phyloP scores from a whole-genome alignment of 1,140 invertebrate species.

The Drosophila simulans region DNA sequence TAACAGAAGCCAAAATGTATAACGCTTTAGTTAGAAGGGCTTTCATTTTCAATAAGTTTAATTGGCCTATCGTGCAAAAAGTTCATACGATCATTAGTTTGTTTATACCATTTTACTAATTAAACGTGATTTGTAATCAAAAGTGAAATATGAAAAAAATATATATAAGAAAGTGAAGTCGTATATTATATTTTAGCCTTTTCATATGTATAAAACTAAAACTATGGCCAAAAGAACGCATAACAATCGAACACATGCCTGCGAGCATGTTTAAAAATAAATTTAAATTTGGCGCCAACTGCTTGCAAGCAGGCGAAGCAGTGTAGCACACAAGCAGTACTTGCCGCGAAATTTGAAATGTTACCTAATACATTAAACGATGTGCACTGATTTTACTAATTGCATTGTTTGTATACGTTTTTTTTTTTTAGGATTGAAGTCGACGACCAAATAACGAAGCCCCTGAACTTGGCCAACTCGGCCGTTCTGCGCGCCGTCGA shows the following conservation, averaged over 20 bases:
- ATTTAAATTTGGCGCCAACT: background rate
- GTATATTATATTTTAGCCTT: too few species aligned
- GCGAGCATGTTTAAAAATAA: background rate
- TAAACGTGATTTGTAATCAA: background rate
- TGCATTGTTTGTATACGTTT: fast-evolving
- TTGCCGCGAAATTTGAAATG: constrained; percentile 7
- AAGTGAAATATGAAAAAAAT: background rate
- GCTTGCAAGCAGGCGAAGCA: constrained; percentile 14
- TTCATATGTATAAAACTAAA: too few species aligned
- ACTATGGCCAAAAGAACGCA: too few species aligned
- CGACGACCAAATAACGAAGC: constrained; percentile 86
- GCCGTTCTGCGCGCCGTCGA: constrained; percentile 92
- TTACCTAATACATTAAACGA: background rate
- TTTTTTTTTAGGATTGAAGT: constrained; percentile 65
- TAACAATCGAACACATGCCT: too few species aligned
- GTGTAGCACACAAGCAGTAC: constrained; percentile 1
- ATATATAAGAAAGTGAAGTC: too few species aligned
- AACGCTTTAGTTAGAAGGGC: background rate
- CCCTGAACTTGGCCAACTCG: constrained; percentile 91
- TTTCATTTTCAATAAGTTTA: background rate
- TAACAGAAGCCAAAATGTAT: background rate
- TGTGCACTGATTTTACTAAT: background rate
- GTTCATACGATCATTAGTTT: too few species aligned
- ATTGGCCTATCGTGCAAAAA: background rate
- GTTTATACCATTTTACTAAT: too few species aligned